phyloP scores from a whole-genome alignment of 2,888 invertebrate species.

The Euphydryas editha region DNA sequence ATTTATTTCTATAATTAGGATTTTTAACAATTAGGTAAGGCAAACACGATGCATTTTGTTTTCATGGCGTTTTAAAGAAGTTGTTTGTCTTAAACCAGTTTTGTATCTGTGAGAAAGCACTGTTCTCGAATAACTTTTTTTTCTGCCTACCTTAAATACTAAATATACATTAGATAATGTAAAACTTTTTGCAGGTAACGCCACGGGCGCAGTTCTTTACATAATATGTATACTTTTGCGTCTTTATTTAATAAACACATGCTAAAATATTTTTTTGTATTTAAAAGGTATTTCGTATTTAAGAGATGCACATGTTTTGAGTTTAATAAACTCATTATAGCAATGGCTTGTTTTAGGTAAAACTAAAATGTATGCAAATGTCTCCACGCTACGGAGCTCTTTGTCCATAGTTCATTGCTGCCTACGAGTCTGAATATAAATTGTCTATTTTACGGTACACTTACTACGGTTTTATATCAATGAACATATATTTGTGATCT shows the following conservation, averaged over 20 bases:
- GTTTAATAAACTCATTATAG: not conserved
- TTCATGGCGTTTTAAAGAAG: too few relatives aligned
- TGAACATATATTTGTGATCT: not conserved
- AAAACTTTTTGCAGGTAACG: too few relatives aligned
- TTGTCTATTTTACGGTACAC: constrained; percentile 9
- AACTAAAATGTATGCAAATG: constrained; percentile 19
- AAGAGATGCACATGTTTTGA: not conserved
- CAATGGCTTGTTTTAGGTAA: constrained; percentile 10
- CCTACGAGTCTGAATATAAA: constrained; percentile 17
- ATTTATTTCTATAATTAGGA: too few relatives aligned
- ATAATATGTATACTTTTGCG: not conserved
- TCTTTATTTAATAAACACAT: not conserved
- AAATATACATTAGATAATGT: too few relatives aligned
- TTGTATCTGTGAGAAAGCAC: too few relatives aligned
- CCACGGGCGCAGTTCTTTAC: too few relatives aligned
- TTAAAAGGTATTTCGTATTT: not conserved
- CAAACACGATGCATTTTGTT: too few relatives aligned
- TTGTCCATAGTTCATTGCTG: constrained; percentile 22
- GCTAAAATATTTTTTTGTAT: not conserved
- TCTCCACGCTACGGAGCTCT: constrained; percentile 10
- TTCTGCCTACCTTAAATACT: too few relatives aligned
- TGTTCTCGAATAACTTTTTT: too few relatives aligned
- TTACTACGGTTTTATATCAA: not conserved
- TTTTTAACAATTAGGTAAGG: too few relatives aligned
- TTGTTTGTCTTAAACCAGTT: too few relatives aligned